Percentiles rank a stretch among this genome's conserved stretches.
phyloP scores from a whole-genome alignment of 2,888 invertebrate species.

The Strigamia crassipes region DNA sequence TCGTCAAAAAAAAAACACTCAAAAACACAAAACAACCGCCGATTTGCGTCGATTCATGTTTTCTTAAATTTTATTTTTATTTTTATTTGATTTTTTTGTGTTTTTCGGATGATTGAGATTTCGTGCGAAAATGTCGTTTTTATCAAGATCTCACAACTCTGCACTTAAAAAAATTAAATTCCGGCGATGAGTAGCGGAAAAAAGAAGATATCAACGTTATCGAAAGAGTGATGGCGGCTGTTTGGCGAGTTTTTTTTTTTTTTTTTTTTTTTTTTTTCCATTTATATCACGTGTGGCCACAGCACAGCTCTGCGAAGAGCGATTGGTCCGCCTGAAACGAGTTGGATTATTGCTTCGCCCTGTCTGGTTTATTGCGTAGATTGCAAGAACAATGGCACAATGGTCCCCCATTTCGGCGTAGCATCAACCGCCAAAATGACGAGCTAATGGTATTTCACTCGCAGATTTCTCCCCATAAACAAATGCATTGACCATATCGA shows the following conservation, averaged over 20 bases:
- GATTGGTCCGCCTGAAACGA: not conserved
- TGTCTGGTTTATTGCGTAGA: conserved; percentile 11
- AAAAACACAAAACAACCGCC: too few relatives aligned
- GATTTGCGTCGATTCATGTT: too few relatives aligned
- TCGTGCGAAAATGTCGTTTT: not conserved
- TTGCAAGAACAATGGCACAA: conserved; percentile 21
- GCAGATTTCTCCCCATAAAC: conserved; percentile 46
- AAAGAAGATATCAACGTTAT: conserved; percentile 28
- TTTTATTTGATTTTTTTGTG: too few relatives aligned
- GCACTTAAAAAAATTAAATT: not conserved
- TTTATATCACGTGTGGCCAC: conserved; percentile 21
- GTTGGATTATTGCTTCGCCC: conserved; percentile 29
- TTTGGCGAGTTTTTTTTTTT: not conserved
- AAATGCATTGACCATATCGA: conserved; percentile 29
- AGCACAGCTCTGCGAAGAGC: conserved; percentile 5
- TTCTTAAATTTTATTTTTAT: too few relatives aligned
- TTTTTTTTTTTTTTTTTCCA: not conserved
- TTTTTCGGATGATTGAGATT: too few relatives aligned
- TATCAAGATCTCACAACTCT: not conserved
- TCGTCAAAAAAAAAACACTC: too few relatives aligned
- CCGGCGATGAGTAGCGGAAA: not conserved
- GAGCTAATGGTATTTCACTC: conserved; percentile 41
- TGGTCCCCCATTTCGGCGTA: not conserved
- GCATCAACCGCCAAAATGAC: not conserved
- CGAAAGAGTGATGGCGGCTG: not conserved